Percentiles rank a stretch among this genome's conserved stretches.
These are phyloP conservation scores for Dermatophagoides farinae DNA, from an alignment of 1,140 invertebrate genomes.

Conservation along the genomic window DNA sequence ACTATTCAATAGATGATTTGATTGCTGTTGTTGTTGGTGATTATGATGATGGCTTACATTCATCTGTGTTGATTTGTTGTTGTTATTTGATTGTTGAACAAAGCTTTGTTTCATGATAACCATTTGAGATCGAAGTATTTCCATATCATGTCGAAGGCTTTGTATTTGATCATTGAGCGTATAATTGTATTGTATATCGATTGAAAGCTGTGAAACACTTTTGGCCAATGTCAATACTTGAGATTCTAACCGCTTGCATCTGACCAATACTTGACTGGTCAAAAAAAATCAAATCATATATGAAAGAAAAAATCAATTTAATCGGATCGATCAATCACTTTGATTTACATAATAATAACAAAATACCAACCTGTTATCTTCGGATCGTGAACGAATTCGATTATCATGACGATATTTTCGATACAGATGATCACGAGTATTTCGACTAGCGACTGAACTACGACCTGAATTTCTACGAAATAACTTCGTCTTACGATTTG, in stretches of 20 bases:
- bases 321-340: not conserved
- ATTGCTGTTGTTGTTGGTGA: constrained; percentile 3
- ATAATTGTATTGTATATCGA: constrained; percentile 75
- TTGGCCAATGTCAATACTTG: constrained; percentile 75
- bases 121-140: constrained; percentile 43
- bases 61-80: not conserved
- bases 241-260: constrained; percentile 69
- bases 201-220: constrained; percentile 75
- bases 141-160: constrained; percentile 57
- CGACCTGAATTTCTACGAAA: constrained; percentile 2
- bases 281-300: constrained; percentile 14
- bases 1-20: not conserved
- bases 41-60: not conserved
- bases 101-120: constrained; percentile 15
- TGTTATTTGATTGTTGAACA: constrained; percentile 8
- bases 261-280: constrained; percentile 52
- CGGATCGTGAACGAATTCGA: not conserved
- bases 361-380: not conserved
- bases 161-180: constrained; percentile 75
- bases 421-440: not conserved
- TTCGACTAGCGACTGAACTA: constrained; percentile 13
- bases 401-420: not conserved
- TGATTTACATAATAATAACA: not conserved
- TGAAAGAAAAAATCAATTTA: not conserved
- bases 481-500: not conserved